A percentile compares a stretch with the other conserved stretches of the same genome.
Conservation (phyloP, 2,797 vertebrate species). For the Champsocephalus gunnari region DNA sequence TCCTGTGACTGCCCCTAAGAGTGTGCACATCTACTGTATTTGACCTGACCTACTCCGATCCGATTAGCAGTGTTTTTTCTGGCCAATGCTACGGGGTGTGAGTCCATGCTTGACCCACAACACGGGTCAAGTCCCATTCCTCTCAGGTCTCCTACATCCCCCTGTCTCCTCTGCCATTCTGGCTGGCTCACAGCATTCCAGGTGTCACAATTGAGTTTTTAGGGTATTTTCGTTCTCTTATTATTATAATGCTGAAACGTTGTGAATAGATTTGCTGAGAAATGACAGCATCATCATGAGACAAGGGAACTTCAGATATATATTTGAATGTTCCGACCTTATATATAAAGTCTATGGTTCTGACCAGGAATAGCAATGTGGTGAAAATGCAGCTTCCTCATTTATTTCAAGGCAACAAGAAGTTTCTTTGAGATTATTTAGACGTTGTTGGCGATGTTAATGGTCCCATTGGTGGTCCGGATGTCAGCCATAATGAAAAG, state of each 20-base stretch:
- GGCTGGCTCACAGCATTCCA: constrained; percentile 12
- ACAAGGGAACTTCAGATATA: no score
- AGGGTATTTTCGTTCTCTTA: background rate
- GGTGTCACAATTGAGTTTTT: constrained; percentile 2
- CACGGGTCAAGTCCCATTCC: constrained; percentile 37
- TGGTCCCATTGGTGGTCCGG: no score
- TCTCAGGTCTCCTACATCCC: constrained; percentile 2
- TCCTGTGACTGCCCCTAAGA: constrained; percentile 44
- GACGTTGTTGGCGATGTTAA: background rate
- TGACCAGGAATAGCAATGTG: background rate
- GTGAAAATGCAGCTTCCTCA: background rate
- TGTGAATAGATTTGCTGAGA: background rate
- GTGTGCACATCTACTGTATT: constrained; percentile 32
- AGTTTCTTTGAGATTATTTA: background rate
- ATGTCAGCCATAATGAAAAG: background rate
- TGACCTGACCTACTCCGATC: constrained; percentile 67
- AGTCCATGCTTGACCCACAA: constrained; percentile 58
- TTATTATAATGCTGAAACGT: background rate
- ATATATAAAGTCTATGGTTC: no score
- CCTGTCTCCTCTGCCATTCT: constrained; percentile 1
- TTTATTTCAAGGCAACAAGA: background rate
- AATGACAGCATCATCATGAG: background rate
- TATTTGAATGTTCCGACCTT: background rate
- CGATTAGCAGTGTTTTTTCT: constrained; percentile 64
- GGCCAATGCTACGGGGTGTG: constrained; percentile 43